Percentiles rank a stretch among this genome's conserved stretches.
Evolutionary conservation across 2,888 invertebrate genomes (phyloP).

Genomic region (Volucella bombylans): DNA sequence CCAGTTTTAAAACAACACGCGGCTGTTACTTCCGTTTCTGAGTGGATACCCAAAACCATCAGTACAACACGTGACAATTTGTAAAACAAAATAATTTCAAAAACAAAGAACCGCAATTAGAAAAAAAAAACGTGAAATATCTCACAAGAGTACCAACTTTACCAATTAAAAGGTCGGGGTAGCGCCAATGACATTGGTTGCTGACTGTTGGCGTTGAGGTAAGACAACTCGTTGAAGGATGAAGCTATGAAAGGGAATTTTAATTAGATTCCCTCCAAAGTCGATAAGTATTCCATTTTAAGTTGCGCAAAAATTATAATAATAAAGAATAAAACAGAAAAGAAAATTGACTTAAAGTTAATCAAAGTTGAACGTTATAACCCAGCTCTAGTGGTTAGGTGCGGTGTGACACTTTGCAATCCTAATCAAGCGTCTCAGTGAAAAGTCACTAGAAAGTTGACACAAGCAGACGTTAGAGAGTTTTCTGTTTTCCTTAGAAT

Average conservation of each 20-base stretch:
- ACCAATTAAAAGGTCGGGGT: constrained; percentile 22
- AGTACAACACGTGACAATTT: no score
- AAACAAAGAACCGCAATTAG: constrained; percentile 2
- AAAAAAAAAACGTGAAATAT: background rate
- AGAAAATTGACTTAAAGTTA: constrained; percentile 41
- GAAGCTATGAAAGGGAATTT: constrained; percentile 17
- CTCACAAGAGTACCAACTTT: constrained; percentile 17
- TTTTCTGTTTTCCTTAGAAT: constrained; percentile 32
- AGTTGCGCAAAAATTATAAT: no score
- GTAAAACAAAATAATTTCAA: background rate
- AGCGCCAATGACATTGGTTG: background rate
- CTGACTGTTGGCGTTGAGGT: constrained; percentile 3
- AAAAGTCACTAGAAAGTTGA: constrained; percentile 28
- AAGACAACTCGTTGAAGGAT: constrained; percentile 11
- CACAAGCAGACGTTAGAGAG: constrained; percentile 5
- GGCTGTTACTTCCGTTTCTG: no score
- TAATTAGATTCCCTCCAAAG: constrained; percentile 46
- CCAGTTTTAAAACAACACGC: no score
- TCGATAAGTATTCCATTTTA: constrained; percentile 15
- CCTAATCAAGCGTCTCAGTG: constrained; percentile 1
- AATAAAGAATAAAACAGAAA: background rate
- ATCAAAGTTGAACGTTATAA: constrained; percentile 30
- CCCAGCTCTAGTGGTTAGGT: background rate
- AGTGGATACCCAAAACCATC: no score
- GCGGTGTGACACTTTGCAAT: background rate